Evolutionary conservation across 2,113 vertebrate genomes (phyloP).

Genomic region (Heterotilapia buettikoferi): DNA sequence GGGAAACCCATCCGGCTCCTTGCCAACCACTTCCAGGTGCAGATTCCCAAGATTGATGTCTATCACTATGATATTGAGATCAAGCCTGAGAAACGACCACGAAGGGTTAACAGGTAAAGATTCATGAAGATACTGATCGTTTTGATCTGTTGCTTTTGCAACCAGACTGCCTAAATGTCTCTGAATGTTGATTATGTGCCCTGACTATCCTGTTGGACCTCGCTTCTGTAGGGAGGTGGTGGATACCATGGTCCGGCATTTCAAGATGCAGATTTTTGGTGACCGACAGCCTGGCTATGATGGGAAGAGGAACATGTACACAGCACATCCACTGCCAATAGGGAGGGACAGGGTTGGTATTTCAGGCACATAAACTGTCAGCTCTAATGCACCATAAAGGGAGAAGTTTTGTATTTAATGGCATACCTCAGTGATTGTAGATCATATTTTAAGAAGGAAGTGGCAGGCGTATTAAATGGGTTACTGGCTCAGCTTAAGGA

Average conservation of each 20-base stretch:
- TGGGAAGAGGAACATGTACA: slow-evolving; percentile 98
- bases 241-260: slow-evolving; percentile 98
- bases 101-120: slow-evolving; percentile 94
- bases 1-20: slow-evolving; percentile 97
- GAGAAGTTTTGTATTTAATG: background rate
- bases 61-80: slow-evolving; percentile 99
- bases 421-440: background rate
- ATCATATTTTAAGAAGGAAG: background rate
- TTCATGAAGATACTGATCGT: background rate
- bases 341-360: slow-evolving; percentile 85
- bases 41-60: slow-evolving; percentile 99
- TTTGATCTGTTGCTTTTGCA: background rate
- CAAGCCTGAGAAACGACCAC: slow-evolving; percentile 97
- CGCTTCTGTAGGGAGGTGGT: slow-evolving; percentile 84
- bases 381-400: background rate
- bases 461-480: background rate
- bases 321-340: slow-evolving; percentile 92
- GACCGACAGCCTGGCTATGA: slow-evolving; percentile 97
- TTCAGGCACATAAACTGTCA: background rate
- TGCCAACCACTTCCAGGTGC: slow-evolving; percentile 99
- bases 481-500: background rate
- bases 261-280: slow-evolving; percentile 99
- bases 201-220: background rate
- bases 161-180: background rate
- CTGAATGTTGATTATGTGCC: background rate